Evolutionary conservation across 2,797 vertebrate genomes (phyloP), one percentile per base, ranked within the genome.

Genomic region (Tragelaphus eurycerus): DNA sequence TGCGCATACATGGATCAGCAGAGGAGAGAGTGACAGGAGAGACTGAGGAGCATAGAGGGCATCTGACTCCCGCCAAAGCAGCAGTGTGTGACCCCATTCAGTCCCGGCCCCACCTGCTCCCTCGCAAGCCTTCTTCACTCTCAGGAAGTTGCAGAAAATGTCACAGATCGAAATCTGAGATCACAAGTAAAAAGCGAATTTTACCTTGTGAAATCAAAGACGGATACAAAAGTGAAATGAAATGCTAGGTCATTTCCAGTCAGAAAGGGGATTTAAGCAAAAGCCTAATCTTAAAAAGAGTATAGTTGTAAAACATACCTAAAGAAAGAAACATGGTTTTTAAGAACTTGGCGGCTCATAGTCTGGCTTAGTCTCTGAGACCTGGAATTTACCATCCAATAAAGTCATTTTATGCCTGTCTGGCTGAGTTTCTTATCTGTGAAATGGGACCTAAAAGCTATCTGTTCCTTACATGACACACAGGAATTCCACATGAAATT

Each of bases 251-350:
- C n/a, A 84, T 95, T 92, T 96, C 29, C 23, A 79, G 43, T 31
- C 54, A 83, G n/a, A 90, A 86, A 91, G 34, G 16, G 48, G 7
- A 60, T 67, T 82, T 78, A 91, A 81, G 55, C n/a, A 74, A 89
- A 74, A 52, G 25, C 11, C 2, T 19, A 59, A 54, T 90, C 57
- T 64, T 19, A 27, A 88, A 81, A 94, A 46, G 25, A n/a, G 34
- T 38, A 19, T 3, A 25, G 38, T 55, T 84, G 54, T 93, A 95
- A 94, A 86, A 55, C 19, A 15, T 13, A 57, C 17, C 7, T 74
- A 90, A 93, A 54, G 50, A 96, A 93, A 55, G 50, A 95, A 89
- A 78, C 17, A 2, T 10, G 25, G 25, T 86, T 89, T 93, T 54
- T 50, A 90, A 93, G 87, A 83, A 64, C 34, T 71, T 54, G 15